phyloP scores from a whole-genome alignment of 1,140 invertebrate species.

The Oppia nitens region DNA sequence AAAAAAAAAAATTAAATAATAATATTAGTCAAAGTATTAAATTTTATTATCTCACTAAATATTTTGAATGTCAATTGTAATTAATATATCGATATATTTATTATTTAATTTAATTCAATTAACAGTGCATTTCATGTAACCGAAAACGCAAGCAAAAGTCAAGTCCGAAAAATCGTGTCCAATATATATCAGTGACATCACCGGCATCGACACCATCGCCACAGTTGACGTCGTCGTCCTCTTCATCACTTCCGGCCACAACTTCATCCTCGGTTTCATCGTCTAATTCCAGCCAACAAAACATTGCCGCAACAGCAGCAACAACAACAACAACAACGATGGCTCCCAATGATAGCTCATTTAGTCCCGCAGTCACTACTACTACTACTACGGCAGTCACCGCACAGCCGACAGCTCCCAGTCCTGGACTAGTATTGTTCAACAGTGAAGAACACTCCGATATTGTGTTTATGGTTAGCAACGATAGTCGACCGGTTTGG shows the following conservation, averaged over 20 bases:
- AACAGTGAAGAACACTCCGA: slow-evolving; percentile 44
- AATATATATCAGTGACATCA: not conserved
- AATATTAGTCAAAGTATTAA: no score
- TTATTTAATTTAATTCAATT: no score
- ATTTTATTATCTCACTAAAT: no score
- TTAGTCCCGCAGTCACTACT: no score
- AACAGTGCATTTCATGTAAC: no score
- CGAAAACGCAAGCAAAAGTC: no score
- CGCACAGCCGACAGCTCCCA: slow-evolving; percentile 17
- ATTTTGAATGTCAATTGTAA: no score
- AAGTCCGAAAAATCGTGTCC: no score
- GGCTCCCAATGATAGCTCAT: not conserved
- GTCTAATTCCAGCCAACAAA: not conserved
- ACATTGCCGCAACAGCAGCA: not conserved
- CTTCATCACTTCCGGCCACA: not conserved
- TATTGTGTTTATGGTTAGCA: slow-evolving; percentile 44
- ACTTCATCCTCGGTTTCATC: not conserved
- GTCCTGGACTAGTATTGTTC: slow-evolving; percentile 23
- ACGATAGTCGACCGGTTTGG: slow-evolving; percentile 31
- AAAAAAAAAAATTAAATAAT: no score
- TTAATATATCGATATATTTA: no score
- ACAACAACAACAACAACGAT: no score
- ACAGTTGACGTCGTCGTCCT: not conserved
- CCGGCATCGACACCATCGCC: not conserved
- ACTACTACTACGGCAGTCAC: not conserved